These are phyloP conservation scores for Drosophila birchii DNA, from an alignment of 2,888 invertebrate species.

Conservation along the genomic window DNA sequence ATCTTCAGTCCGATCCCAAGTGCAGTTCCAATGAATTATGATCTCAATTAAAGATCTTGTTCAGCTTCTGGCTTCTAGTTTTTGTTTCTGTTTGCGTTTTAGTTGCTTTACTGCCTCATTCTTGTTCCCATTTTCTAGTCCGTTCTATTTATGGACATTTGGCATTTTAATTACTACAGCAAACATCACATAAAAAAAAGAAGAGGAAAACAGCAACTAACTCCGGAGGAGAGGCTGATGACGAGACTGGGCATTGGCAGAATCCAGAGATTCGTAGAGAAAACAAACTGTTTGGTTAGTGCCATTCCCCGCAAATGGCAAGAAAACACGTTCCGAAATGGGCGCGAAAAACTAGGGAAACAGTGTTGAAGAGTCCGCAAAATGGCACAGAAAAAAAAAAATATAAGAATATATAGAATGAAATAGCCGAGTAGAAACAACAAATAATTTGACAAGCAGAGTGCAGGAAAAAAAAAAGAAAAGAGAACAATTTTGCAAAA, in stretches of 20 bases:
- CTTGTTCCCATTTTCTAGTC: constrained; percentile 29
- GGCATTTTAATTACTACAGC: constrained; percentile 52
- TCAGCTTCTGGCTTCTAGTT: constrained; percentile 15
- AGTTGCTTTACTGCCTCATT: constrained; percentile 1
- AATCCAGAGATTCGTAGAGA: constrained; percentile 12
- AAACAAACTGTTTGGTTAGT: constrained; percentile 34
- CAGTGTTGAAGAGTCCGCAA: constrained; percentile 29
- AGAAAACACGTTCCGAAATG: constrained; percentile 56
- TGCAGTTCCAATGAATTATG: constrained; percentile 64
- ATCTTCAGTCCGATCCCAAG: constrained; percentile 20
- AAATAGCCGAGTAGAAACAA: constrained; percentile 23
- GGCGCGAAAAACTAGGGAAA: constrained; percentile 27
- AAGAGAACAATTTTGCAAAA: constrained; percentile 40
- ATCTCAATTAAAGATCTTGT: constrained; percentile 65
- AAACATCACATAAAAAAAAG: constrained; percentile 39
- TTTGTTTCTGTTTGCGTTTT: constrained; percentile 2
- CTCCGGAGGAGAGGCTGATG: background rate
- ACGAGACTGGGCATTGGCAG: constrained; percentile 1
- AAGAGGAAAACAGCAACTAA: constrained; percentile 20
- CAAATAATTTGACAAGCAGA: constrained; percentile 47
- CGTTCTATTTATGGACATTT: constrained; percentile 47
- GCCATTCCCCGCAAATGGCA: constrained; percentile 60
- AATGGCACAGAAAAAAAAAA: constrained; percentile 54
- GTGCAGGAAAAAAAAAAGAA: constrained; percentile 30
- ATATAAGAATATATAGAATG: constrained; percentile 4